Percentiles rank a stretch among this genome's conserved stretches.
Conservation (phyloP, 64 coral and sea anemone species). For the Porites australiensis region DNA sequence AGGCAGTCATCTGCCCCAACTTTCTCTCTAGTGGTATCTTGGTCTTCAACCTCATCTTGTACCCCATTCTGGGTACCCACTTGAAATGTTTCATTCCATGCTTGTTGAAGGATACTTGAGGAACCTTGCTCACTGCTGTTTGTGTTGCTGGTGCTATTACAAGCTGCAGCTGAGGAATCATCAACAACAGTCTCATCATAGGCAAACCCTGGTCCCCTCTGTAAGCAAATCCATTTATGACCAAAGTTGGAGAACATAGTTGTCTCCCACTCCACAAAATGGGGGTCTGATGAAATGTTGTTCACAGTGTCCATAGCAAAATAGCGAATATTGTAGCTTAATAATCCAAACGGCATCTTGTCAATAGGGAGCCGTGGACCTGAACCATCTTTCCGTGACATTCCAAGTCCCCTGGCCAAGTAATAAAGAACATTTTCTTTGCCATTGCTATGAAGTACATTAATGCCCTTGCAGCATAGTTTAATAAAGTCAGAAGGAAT, state of each 20-base stretch:
- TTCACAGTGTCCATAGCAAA: conserved; percentile 52
- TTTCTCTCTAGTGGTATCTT: neutral
- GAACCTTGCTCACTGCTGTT: neutral
- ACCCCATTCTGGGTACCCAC: too few relatives aligned
- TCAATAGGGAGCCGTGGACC: conserved; percentile 56
- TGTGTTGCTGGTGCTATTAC: neutral
- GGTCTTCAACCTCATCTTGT: neutral
- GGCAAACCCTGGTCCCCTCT: conserved; percentile 51
- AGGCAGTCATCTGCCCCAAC: neutral
- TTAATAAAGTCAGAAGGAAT: conserved; percentile 42
- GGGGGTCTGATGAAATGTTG: conserved; percentile 25
- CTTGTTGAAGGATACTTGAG: conserved; percentile 13
- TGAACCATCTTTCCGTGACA: neutral
- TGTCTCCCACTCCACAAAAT: conserved; percentile 47
- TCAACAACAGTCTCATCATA: conserved; percentile 28
- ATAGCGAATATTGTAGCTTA: conserved; percentile 51
- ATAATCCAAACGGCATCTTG: conserved; percentile 73
- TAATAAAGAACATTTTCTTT: conserved; percentile 52
- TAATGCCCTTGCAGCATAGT: conserved; percentile 25
- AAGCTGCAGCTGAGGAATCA: neutral
- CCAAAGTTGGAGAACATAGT: conserved; percentile 76
- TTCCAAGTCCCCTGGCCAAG: conserved; percentile 43
- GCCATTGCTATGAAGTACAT: conserved; percentile 26
- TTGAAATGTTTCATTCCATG: neutral
- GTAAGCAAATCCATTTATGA: conserved; percentile 60